A percentile compares a stretch with the other conserved stretches of the same genome.
Evolutionary conservation across 2,797 vertebrate species (phyloP).

Genomic region (Phrynocephalus forsythii): DNA sequence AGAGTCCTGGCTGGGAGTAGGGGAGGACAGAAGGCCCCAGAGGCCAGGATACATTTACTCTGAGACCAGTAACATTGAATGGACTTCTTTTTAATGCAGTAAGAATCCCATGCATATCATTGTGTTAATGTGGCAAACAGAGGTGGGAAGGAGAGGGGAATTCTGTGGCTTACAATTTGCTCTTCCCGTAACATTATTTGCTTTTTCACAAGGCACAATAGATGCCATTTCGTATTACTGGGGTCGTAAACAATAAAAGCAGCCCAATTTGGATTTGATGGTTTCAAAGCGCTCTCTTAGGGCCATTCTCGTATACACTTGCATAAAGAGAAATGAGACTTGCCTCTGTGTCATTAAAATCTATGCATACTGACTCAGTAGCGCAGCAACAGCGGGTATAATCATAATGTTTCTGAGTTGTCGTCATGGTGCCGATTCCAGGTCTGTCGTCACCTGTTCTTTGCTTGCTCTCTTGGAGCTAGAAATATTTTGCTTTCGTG

Average conservation of each 20-base stretch:
- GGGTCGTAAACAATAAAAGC: not conserved
- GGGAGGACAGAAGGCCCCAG: slow-evolving; percentile 1
- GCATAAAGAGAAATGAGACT: not conserved
- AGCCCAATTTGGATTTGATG: slow-evolving; percentile 17
- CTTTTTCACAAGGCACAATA: slow-evolving; percentile 17
- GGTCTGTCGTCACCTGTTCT: not conserved
- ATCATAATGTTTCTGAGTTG: not conserved
- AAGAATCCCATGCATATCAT: slow-evolving; percentile 54
- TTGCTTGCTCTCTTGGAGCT: not conserved
- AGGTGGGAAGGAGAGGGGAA: slow-evolving; percentile 50
- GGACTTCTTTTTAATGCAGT: slow-evolving; percentile 53
- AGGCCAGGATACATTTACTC: slow-evolving; percentile 62
- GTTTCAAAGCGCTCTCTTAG: slow-evolving; percentile 23
- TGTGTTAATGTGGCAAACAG: slow-evolving; percentile 45
- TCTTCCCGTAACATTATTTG: slow-evolving; percentile 8
- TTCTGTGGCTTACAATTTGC: slow-evolving; percentile 56
- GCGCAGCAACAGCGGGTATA: too few species aligned
- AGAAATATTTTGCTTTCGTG: not conserved
- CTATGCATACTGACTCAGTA: not conserved
- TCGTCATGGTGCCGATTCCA: not conserved
- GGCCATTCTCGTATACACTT: not conserved
- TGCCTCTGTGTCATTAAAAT: not conserved
- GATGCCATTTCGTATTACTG: not conserved
- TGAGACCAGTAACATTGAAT: slow-evolving; percentile 63
- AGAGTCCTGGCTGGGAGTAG: not conserved